Base-by-base conservation (phyloP, 2,888 invertebrate species). In the Noctua comes region DNA sequence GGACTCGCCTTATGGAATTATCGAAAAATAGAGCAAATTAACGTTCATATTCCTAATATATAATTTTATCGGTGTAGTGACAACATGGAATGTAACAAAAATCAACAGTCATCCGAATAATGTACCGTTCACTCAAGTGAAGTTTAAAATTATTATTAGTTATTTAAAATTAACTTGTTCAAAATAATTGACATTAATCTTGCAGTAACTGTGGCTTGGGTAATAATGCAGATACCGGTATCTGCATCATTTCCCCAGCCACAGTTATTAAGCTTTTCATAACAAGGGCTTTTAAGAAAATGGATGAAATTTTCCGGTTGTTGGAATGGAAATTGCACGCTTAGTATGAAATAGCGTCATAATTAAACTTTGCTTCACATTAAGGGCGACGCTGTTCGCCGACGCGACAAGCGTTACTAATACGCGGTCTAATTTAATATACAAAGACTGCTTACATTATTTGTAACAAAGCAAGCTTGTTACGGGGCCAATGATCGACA, bases 241-340 rank as follows among this genome's bases (percentile, higher is more conserved):
- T 36, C 21, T 64, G 3, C 21, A 10, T 64, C 36, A 80, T 16
- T 48, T 57, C 2, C 13, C 0, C 13, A 59, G 24, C 46, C 13
- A n/a, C 66, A 54, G 57, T 72, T 46, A 70, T 68, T 46, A 73
- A 85, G 65, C 57, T 75, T 43, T 73, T n/a, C 40, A 48, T 73
- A 72, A 68, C 62, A 78, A 70, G 36, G 48, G 64, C 27, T 18
- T 76, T 78, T 68, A 59, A 64, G 64, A 62, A 83, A 79, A 66
- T 71, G 62, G 64, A 65, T 78, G 73, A 70, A 82, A 76, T 78
- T 79, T 76, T 69, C 76, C 71, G 48, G 68, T 66, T 18, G n/a
- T 18, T 27, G 27, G 83, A 85, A 83, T 86, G 76, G 74, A 86
- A 80, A 85, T 86, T 79, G 77, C 79, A 86, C 68, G 79, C 83